phyloP scores from a whole-genome alignment of 1,140 invertebrate species.

The Drosophila tristis region DNA sequence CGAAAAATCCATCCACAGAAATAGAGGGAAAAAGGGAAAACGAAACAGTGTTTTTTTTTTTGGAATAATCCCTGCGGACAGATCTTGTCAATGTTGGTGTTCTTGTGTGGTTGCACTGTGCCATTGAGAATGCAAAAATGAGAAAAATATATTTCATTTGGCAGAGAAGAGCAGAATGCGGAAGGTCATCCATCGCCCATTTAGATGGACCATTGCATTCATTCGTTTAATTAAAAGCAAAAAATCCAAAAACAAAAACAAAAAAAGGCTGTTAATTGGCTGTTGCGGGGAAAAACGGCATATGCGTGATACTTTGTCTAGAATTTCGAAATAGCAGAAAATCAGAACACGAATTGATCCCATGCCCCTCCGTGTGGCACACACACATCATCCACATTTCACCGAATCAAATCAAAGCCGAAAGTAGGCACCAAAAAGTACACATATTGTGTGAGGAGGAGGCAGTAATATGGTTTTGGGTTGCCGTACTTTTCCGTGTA shows the following conservation, averaged over 20 bases:
- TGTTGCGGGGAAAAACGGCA: conserved; percentile 27
- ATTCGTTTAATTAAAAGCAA: conserved; percentile 67
- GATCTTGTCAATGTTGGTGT: conserved; percentile 31
- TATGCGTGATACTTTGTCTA: conserved; percentile 39
- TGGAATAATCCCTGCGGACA: background rate
- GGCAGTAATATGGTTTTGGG: conserved; percentile 51
- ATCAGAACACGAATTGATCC: conserved; percentile 40
- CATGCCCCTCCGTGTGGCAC: conserved; percentile 1
- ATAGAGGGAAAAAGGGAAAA: background rate
- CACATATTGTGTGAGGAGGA: conserved; percentile 22
- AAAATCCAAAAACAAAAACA: conserved; percentile 24
- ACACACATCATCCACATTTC: conserved; percentile 36
- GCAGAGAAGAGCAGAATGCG: conserved; percentile 13
- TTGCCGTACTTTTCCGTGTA: conserved; percentile 29
- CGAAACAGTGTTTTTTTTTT: background rate
- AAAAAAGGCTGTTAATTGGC: conserved; percentile 64
- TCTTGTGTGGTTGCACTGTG: conserved; percentile 12
- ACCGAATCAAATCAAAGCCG: conserved; percentile 52
- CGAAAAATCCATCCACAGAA: background rate
- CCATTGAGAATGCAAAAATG: conserved; percentile 32
- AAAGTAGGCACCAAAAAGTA: conserved; percentile 62
- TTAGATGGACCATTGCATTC: conserved; percentile 42
- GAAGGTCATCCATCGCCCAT: conserved; percentile 22
- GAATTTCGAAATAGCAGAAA: conserved; percentile 20
- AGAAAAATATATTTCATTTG: conserved; percentile 29